These are phyloP conservation scores for Neotragus pygmaeus DNA, from an alignment of 2,113 vertebrate species.

Conservation along the genomic window DNA sequence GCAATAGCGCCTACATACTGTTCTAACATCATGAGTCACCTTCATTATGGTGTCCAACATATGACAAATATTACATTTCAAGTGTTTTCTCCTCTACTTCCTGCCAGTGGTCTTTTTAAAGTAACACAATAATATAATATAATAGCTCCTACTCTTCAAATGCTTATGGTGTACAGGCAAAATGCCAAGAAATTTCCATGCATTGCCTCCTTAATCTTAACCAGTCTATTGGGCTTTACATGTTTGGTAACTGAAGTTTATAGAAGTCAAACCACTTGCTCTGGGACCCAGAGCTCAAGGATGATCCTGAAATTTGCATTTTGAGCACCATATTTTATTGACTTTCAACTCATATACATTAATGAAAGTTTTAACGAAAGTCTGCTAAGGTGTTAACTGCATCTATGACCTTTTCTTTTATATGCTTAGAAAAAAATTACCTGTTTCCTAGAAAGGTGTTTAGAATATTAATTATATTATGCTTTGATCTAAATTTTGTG, in stretches of 20 bases:
- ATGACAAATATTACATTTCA: not conserved
- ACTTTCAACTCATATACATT: not conserved
- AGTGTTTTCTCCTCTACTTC: not conserved
- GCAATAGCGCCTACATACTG: not conserved
- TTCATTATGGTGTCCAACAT: not conserved
- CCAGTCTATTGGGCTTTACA: not conserved
- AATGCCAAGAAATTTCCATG: not conserved
- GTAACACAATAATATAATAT: not conserved
- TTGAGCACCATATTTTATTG: not conserved
- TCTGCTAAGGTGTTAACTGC: not conserved
- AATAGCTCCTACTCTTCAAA: not conserved
- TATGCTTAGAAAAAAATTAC: not conserved
- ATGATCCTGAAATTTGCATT: not conserved
- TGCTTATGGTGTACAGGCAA: not conserved
- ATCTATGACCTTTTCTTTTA: not conserved
- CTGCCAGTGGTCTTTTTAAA: not conserved
- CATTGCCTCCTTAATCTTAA: not conserved
- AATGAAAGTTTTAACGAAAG: not conserved
- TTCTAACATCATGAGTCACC: not conserved
- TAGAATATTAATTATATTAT: not conserved
- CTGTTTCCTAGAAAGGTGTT: not conserved
- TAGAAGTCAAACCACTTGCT: not conserved
- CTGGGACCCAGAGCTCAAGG: not conserved
- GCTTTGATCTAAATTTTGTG: not conserved
- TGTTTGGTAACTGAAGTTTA: not conserved